Percentiles rank a stretch among this genome's conserved stretches.
Evolutionary conservation across 2,888 invertebrate genomes (phyloP).

Genomic region (Dorcus hopei): DNA sequence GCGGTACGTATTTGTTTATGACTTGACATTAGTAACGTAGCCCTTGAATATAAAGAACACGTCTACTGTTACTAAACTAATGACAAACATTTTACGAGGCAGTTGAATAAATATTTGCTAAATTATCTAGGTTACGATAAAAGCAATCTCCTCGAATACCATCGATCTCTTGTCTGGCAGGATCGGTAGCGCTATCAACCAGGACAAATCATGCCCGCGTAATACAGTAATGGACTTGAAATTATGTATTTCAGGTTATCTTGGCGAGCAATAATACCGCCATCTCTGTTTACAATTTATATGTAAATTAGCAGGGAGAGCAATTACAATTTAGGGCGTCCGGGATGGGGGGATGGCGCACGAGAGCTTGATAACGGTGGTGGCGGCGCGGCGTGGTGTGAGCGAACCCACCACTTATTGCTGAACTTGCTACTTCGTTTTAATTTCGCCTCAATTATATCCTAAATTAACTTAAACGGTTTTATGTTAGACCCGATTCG

Average conservation of each 20-base stretch:
- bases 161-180: too few relatives aligned
- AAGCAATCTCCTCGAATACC: too few relatives aligned
- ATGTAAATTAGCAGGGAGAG: conserved; percentile 26
- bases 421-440: conserved; percentile 12
- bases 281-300: conserved; percentile 26
- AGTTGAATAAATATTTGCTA: too few relatives aligned
- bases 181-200: too few relatives aligned
- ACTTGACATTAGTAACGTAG: too few relatives aligned
- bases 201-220: background rate
- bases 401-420: conserved; percentile 14
- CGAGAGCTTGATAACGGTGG: background rate
- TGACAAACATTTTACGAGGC: too few relatives aligned
- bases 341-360: background rate
- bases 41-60: too few relatives aligned
- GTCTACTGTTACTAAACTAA: too few relatives aligned
- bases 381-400: background rate
- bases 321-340: conserved; percentile 21
- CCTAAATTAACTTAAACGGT: conserved; percentile 15
- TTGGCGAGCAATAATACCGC: conserved; percentile 11
- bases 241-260: conserved; percentile 19
- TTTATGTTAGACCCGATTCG: background rate
- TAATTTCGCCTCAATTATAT: conserved; percentile 17
- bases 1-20: too few relatives aligned
- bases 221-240: conserved; percentile 15
- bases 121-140: too few relatives aligned